Evolutionary conservation across 2,797 vertebrate genomes (phyloP), one percentile per base, ranked within the genome.

Genomic region (Holocentrus rufus): DNA sequence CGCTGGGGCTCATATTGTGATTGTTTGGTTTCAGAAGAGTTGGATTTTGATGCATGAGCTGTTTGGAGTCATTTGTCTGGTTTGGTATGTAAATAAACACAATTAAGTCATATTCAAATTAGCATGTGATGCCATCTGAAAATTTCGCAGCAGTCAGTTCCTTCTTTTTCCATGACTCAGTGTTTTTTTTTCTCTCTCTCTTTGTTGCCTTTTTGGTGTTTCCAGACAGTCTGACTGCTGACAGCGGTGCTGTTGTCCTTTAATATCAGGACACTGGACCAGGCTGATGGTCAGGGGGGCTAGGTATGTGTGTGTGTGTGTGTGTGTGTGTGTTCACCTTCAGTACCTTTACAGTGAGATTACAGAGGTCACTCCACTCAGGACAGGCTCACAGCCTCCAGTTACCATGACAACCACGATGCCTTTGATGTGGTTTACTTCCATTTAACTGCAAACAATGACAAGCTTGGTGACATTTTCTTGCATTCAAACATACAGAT

Each of bases 151-250:
- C n/a, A n/a, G 39, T 11, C 39, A 42, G 39, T 42, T 42, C 9
- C 36, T 13, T 11, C 39, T 42, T 3, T 42, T 14, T 42, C 8
- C 36, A 39, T 47, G 15, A 47, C 46, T 47, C 46, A 5, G 17
- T 47, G 46, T 18, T 47, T 1, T 9, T 44, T 44, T 44, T n/a
- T n/a, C n/a, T n/a, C n/a, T n/a, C n/a, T 44, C 31, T 36, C 57
- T 59, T 36, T 59, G 34, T 39, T 36, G 31, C 31, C 18, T 34
- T 59, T 31, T 36, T 31, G n/a, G 66, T 77, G 87, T 89, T 87
- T 89, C 86, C 86, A 89, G 83, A 47, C 61, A 79, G 89, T 88
- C 87, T 88, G 81, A 86, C 66, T 72, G 65, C 55, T 67, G 68
- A n/a, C n/a, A 57, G 52, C 63, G 67, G 50, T 61, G 76, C 65